Evolutionary conservation across 2,888 invertebrate genomes (phyloP).

Genomic region (Sinelater perroti): DNA sequence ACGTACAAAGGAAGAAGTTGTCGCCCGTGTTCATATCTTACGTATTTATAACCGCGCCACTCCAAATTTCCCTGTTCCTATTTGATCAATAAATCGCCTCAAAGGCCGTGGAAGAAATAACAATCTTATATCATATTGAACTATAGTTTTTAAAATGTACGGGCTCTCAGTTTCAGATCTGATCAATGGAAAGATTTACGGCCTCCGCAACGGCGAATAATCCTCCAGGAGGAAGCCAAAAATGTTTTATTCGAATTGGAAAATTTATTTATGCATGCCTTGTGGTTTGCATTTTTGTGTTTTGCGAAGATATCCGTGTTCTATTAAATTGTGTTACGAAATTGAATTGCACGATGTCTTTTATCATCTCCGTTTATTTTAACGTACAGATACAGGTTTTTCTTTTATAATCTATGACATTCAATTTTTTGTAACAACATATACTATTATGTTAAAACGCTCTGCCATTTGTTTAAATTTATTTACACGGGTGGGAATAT

Average conservation of each 20-base stretch:
- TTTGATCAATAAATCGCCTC: slow-evolving; percentile 8
- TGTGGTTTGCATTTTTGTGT: not conserved
- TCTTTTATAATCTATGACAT: no score
- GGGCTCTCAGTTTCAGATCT: slow-evolving; percentile 3
- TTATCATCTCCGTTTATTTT: no score
- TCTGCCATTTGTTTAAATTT: no score
- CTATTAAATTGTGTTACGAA: no score
- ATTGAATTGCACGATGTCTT: no score
- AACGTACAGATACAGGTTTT: no score
- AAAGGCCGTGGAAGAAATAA: slow-evolving; percentile 5
- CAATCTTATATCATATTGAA: slow-evolving; percentile 9
- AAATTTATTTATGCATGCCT: not conserved
- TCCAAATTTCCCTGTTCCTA: slow-evolving; percentile 8
- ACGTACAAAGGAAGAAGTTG: slow-evolving; percentile 4
- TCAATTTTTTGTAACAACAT: no score
- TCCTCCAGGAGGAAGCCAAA: not conserved
- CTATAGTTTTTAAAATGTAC: slow-evolving; percentile 13
- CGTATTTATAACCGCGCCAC: slow-evolving; percentile 5
- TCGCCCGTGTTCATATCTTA: slow-evolving; percentile 3
- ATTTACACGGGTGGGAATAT: no score
- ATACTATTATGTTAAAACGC: no score
- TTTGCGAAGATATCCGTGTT: no score
- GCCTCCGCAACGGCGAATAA: slow-evolving; percentile 1
- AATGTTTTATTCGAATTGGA: not conserved
- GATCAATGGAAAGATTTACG: slow-evolving; percentile 8